These are phyloP conservation scores for Tetrax tetrax DNA, from an alignment of 2,113 vertebrate species.

Conservation along the genomic window DNA sequence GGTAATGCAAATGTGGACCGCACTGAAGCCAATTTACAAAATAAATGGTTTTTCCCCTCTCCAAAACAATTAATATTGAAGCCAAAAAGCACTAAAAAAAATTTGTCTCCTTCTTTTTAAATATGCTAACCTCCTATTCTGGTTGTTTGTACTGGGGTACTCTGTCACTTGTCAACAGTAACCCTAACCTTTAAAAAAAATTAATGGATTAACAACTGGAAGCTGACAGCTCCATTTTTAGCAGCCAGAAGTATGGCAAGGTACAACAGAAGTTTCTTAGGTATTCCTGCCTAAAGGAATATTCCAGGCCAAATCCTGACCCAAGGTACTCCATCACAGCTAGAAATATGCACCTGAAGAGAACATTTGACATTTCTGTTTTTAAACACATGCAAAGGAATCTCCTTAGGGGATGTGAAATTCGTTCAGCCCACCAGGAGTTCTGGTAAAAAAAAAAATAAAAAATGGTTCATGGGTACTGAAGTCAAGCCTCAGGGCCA, in stretches of 20 bases:
- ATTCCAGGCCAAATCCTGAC: constrained; percentile 22
- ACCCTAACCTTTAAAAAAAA: constrained; percentile 38
- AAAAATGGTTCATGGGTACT: neutral
- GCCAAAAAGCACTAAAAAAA: neutral
- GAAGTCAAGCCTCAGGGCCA: constrained; percentile 6
- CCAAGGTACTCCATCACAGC: neutral
- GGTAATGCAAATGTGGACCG: neutral
- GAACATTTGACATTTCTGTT: constrained; percentile 16
- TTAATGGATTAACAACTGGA: constrained; percentile 48
- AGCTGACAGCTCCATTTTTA: constrained; percentile 57
- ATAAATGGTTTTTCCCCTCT: neutral
- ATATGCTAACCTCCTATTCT: neutral
- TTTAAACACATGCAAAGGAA: neutral
- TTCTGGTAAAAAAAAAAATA: neutral
- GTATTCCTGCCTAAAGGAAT: constrained; percentile 30
- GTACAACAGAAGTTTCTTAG: constrained; percentile 1
- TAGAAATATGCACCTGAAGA: neutral
- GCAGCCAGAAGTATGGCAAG: neutral
- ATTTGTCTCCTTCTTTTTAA: neutral
- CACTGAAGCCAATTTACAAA: constrained; percentile 7
- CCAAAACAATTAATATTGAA: neutral
- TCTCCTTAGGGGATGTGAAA: neutral
- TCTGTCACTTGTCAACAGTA: constrained; percentile 41
- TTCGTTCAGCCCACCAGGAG: neutral
- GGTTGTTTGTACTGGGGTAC: neutral